These are phyloP conservation scores for Sympetrum striolatum DNA, from an alignment of 2,888 invertebrate species.

Conservation along the genomic window DNA sequence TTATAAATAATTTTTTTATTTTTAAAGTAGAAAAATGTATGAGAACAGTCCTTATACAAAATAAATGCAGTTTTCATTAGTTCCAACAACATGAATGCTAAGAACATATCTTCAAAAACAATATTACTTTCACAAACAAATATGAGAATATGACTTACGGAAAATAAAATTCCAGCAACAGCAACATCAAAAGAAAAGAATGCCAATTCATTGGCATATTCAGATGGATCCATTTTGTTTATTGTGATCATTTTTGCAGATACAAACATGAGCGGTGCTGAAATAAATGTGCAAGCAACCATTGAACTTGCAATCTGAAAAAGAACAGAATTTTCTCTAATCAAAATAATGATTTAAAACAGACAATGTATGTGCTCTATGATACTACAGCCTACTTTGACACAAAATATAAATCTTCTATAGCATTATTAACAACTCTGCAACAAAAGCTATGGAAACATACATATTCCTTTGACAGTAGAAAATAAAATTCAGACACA, in stretches of 20 bases:
- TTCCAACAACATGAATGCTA: no score
- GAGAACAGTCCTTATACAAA: no score
- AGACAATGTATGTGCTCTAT: no score
- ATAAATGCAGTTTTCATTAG: neutral
- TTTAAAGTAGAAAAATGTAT: no score
- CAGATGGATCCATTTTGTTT: slow-evolving; percentile 71
- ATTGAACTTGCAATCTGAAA: slow-evolving; percentile 87
- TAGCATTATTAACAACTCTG: slow-evolving; percentile 26
- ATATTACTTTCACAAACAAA: neutral
- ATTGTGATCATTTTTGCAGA: slow-evolving; percentile 91
- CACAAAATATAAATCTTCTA: neutral
- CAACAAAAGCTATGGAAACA: neutral
- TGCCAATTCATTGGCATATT: slow-evolving; percentile 79
- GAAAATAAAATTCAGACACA: no score
- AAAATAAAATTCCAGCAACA: slow-evolving; percentile 77
- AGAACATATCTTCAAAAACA: neutral
- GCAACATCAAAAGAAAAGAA: slow-evolving; percentile 85
- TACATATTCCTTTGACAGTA: no score
- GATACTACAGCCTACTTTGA: neutral
- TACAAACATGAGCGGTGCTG: slow-evolving; percentile 93
- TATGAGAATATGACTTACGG: slow-evolving; percentile 59
- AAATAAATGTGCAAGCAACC: slow-evolving; percentile 93
- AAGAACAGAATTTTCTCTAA: slow-evolving; percentile 22
- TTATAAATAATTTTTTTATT: neutral
- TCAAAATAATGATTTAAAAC: neutral